Conservation (phyloP, 37 sponge, comb jelly and placozoan species). For the Bolinopsis microptera region DNA sequence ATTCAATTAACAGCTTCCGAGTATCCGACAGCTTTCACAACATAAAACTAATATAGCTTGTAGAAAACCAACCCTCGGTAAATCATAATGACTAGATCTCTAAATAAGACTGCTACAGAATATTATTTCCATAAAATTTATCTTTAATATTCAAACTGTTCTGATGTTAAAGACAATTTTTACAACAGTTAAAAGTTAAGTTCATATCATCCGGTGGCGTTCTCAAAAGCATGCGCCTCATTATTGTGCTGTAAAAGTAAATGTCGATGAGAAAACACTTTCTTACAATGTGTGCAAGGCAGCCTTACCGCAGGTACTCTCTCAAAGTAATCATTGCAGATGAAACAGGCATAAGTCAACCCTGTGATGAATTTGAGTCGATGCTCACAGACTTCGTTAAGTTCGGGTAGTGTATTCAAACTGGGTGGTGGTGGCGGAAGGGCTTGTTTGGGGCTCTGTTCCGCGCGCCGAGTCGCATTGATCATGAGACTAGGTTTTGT, state of each 20-base stretch:
- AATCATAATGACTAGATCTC: too few species aligned
- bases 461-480: not conserved
- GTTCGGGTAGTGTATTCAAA: not conserved
- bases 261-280: conserved; percentile 18
- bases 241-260: conserved; percentile 22
- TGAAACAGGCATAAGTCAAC: not conserved
- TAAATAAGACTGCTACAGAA: too few species aligned
- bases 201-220: too few species aligned
- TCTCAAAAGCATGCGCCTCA: not conserved
- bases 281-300: not conserved
- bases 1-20: too few species aligned
- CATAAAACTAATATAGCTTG: too few species aligned
- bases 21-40: too few species aligned
- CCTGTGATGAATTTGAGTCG: conserved; percentile 28
- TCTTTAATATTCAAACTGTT: too few species aligned
- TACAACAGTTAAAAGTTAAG: too few species aligned
- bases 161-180: too few species aligned
- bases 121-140: too few species aligned
- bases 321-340: conserved; percentile 18
- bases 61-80: too few species aligned
- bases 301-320: not conserved
- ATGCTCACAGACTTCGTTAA: conserved; percentile 39
- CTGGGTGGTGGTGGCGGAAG: not conserved
- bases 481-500: not conserved
- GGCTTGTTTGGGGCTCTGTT: not conserved